These are phyloP conservation scores for Phalacrocorax brasilianus DNA, from an alignment of 2,113 vertebrate species.

Conservation along the genomic window DNA sequence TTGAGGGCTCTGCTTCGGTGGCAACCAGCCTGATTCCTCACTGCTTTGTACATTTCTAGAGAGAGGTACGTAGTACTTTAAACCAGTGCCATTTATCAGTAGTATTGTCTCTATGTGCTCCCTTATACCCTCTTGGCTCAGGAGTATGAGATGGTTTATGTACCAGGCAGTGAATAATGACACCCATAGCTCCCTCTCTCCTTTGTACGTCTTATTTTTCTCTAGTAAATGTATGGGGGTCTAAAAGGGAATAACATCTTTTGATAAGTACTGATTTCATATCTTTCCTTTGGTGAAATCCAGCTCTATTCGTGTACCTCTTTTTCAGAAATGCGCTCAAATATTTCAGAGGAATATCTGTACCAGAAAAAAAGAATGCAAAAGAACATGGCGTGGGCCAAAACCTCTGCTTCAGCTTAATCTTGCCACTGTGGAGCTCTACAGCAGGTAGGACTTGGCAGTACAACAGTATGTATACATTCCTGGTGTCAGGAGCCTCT, in stretches of 20 bases:
- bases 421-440: not conserved
- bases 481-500: not conserved
- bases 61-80: not conserved
- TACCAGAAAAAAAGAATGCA: not conserved
- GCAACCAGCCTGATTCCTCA: not conserved
- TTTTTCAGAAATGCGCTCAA: not conserved
- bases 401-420: not conserved
- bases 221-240: not conserved
- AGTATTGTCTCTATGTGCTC: rapidly evolving
- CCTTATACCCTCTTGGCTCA: not conserved
- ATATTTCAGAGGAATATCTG: not conserved
- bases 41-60: not conserved
- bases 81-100: not conserved
- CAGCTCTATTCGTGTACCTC: not conserved
- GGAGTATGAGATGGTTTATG: not conserved
- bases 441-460: not conserved
- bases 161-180: not conserved
- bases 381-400: not conserved
- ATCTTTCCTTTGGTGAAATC: not conserved
- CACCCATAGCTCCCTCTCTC: not conserved
- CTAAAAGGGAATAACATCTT: not conserved
- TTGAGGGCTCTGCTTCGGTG: not conserved
- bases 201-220: not conserved
- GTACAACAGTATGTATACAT: not conserved
- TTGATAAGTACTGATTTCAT: not conserved